These are phyloP conservation scores for Marcusenius ussheri DNA, from an alignment of 2,113 vertebrate species.

Conservation along the genomic window DNA sequence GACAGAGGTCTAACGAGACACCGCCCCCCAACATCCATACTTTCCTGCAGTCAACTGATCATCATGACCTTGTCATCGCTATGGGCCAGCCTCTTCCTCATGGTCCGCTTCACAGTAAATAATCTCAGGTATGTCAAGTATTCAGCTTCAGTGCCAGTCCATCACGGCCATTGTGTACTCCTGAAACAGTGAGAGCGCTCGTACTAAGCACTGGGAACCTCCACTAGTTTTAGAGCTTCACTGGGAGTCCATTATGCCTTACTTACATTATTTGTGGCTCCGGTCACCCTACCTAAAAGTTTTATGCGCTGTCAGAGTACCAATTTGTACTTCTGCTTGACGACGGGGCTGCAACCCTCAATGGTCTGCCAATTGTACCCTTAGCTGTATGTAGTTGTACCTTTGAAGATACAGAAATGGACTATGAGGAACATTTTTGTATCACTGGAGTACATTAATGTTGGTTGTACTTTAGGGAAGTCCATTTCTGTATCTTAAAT, in stretches of 20 bases:
- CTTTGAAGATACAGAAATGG: background rate
- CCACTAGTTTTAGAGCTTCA: background rate
- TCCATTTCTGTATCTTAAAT: background rate
- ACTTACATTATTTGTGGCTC: background rate
- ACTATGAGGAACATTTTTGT: background rate
- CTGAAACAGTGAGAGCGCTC: background rate
- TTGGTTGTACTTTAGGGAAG: background rate
- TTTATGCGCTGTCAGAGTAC: background rate
- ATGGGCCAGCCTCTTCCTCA: background rate
- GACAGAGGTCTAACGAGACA: background rate
- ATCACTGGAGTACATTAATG: background rate
- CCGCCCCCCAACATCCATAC: background rate
- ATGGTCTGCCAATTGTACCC: background rate
- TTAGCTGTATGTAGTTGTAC: background rate
- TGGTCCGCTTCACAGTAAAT: background rate
- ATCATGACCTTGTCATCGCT: background rate
- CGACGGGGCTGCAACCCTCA: background rate
- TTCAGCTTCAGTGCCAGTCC: background rate
- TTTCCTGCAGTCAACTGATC: background rate
- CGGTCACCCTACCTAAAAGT: background rate
- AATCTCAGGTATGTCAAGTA: background rate
- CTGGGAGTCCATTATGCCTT: background rate
- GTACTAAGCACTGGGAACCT: background rate
- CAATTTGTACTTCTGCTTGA: background rate
- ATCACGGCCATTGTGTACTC: background rate